phyloP scores from a whole-genome alignment of 2,888 invertebrate genomes.

The Maniola hyperantus region DNA sequence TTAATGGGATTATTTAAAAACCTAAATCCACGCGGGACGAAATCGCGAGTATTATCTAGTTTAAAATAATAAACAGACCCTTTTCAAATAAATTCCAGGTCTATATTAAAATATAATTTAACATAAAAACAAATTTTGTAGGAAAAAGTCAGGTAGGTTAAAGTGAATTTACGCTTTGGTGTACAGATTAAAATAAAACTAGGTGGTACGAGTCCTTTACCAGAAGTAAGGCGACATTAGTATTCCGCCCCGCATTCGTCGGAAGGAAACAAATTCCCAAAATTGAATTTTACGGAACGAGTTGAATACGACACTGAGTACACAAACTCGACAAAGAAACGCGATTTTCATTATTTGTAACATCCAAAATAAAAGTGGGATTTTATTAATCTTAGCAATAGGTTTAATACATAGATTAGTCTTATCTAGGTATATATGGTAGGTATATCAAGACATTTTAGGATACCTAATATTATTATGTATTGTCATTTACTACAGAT shows the following conservation, averaged over 20 bases:
- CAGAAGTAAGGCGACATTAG: slow-evolving; percentile 57
- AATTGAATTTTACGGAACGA: slow-evolving; percentile 83
- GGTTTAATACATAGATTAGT: not conserved
- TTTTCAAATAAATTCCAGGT: not conserved
- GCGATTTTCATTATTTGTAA: slow-evolving; percentile 25
- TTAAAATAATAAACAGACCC: not conserved
- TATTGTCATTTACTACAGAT: too few species aligned
- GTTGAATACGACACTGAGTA: slow-evolving; percentile 79
- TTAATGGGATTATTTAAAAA: too few species aligned
- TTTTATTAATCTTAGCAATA: not conserved
- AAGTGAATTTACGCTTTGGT: slow-evolving; percentile 15
- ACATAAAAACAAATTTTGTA: not conserved
- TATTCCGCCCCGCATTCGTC: slow-evolving; percentile 74
- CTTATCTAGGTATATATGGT: too few species aligned
- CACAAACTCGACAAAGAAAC: slow-evolving; percentile 74
- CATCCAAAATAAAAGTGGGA: slow-evolving; percentile 24
- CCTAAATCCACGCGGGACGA: too few species aligned
- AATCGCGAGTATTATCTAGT: too few species aligned
- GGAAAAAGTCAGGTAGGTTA: slow-evolving; percentile 5
- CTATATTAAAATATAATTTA: not conserved
- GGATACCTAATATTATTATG: too few species aligned
- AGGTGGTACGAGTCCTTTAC: slow-evolving; percentile 27
- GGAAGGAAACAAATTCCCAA: slow-evolving; percentile 82
- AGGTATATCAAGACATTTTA: too few species aligned
- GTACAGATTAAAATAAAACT: slow-evolving; percentile 19